Evolutionary conservation across 2,888 invertebrate genomes (phyloP).

Genomic region (Parelbella ahira): DNA sequence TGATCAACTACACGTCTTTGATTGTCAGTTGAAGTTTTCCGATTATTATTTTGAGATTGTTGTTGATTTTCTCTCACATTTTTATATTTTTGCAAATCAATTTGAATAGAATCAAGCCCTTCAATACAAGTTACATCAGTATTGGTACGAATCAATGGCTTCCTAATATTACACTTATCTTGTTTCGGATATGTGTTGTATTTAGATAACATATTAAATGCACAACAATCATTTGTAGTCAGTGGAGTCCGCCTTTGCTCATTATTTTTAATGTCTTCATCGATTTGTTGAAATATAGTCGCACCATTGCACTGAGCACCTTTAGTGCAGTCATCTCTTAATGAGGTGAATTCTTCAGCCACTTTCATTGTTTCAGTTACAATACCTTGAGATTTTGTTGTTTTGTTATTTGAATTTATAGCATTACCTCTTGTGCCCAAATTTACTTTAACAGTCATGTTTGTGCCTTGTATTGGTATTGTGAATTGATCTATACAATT

Average conservation of each 20-base stretch:
- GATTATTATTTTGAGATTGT: background rate
- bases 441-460: conserved; percentile 61
- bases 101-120: conserved; percentile 18
- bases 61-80: background rate
- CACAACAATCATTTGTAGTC: conserved; percentile 2
- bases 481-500: conserved; percentile 43
- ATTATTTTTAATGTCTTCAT: conserved; percentile 18
- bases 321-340: conserved; percentile 51
- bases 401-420: no score
- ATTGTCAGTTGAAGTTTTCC: background rate
- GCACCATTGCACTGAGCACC: conserved; percentile 44
- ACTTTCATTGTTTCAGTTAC: conserved; percentile 38
- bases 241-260: no score
- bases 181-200: conserved; percentile 52
- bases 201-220: conserved; percentile 30
- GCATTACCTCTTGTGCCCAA: conserved; percentile 30
- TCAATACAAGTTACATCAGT: conserved; percentile 45
- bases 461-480: conserved; percentile 68
- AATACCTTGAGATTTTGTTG: conserved; percentile 36
- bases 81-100: conserved; percentile 3
- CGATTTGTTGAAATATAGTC: conserved; percentile 32
- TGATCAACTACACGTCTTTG: background rate
- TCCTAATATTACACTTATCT: conserved; percentile 37
- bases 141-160: conserved; percentile 45
- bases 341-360: conserved; percentile 46